Conservation (phyloP, 2,888 invertebrate genomes). For the Gari tellinella region DNA sequence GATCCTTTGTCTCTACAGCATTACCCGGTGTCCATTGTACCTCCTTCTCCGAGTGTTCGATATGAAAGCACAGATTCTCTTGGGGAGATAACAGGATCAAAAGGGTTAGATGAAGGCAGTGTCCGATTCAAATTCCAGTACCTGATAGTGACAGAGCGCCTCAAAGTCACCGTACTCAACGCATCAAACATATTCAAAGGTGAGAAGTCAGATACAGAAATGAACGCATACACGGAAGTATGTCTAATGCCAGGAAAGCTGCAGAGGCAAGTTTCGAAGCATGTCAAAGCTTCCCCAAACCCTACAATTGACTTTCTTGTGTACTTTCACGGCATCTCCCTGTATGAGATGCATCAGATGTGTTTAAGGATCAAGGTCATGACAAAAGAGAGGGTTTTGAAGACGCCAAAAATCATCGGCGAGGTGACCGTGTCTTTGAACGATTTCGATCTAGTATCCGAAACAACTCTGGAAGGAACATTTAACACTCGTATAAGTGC, state of each 20-base stretch:
- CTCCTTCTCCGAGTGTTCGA: no score
- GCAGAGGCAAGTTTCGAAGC: constrained; percentile 14
- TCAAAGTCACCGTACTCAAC: constrained; percentile 33
- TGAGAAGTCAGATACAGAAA: constrained; percentile 1
- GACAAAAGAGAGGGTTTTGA: constrained; percentile 4
- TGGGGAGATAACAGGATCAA: background rate
- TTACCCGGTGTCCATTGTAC: no score
- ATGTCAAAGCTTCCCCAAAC: constrained; percentile 12
- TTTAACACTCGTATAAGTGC: constrained; percentile 13
- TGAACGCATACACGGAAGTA: constrained; percentile 20
- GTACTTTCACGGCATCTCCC: constrained; percentile 22
- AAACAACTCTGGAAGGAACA: constrained; percentile 17
- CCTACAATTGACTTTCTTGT: constrained; percentile 18
- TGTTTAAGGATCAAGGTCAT: constrained; percentile 28
- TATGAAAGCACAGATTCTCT: no score
- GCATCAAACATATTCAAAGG: constrained; percentile 27
- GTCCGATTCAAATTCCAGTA: constrained; percentile 37
- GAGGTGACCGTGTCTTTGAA: constrained; percentile 30
- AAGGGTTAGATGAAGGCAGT: background rate
- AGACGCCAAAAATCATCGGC: constrained; percentile 18
- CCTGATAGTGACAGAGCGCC: constrained; percentile 35
- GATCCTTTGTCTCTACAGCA: no score
- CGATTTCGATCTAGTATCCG: constrained; percentile 34
- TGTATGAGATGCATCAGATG: constrained; percentile 32
- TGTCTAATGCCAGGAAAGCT: constrained; percentile 43